A percentile compares a stretch with the other conserved stretches of the same genome.
phyloP scores from a whole-genome alignment of 1,140 invertebrate genomes.

The Diuraphis noxia region DNA sequence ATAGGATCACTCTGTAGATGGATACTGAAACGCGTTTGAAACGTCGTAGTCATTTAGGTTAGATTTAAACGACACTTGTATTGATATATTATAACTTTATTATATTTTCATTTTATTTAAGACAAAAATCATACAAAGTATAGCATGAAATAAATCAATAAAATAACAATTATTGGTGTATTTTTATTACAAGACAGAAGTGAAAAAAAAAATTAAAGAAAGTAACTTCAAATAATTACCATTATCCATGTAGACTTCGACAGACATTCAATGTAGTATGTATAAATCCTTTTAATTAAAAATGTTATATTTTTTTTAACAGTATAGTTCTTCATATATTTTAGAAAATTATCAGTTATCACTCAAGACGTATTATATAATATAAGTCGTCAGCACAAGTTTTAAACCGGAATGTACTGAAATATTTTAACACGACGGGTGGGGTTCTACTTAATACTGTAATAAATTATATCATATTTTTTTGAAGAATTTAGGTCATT shows the following conservation, averaged over 20 bases:
- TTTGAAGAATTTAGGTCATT: constrained; percentile 11
- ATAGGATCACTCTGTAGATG: background rate
- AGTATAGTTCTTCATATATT: background rate
- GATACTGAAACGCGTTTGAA: background rate
- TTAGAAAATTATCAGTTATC: background rate
- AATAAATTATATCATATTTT: background rate
- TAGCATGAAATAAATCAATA: background rate
- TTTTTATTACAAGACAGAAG: too few relatives aligned
- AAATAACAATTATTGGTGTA: too few relatives aligned
- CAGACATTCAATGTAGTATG: background rate
- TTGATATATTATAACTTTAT: background rate
- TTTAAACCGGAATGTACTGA: background rate
- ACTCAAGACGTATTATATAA: background rate
- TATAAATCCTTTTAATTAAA: background rate
- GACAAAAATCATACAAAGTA: background rate
- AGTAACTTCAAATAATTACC: background rate
- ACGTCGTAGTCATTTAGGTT: background rate
- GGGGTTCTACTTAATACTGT: background rate
- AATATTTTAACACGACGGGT: background rate
- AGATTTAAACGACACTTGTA: background rate
- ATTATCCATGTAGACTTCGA: background rate
- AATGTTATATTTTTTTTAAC: background rate
- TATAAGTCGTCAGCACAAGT: background rate
- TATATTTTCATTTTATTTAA: background rate
- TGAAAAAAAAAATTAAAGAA: background rate